A percentile compares a stretch with the other conserved stretches of the same genome.
phyloP scores from a whole-genome alignment of 2,888 invertebrate genomes.

The Nemotelus nigrinus region DNA sequence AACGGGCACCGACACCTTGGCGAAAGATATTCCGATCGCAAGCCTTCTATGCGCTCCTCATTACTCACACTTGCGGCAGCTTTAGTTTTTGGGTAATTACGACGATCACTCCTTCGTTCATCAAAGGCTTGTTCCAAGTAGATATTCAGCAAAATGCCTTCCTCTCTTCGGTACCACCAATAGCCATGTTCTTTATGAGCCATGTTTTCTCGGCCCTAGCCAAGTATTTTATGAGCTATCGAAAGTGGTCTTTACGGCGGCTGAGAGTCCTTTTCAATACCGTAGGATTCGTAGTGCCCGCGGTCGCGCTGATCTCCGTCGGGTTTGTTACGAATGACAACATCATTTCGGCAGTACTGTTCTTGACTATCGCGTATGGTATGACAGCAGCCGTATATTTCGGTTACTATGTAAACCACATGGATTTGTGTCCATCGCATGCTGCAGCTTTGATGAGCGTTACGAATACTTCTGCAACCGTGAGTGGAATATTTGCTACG shows the following conservation, averaged over 20 bases:
- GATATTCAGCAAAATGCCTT: slow-evolving; percentile 69
- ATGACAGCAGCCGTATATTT: slow-evolving; percentile 71
- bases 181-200: slow-evolving; percentile 68
- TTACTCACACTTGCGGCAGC: slow-evolving; percentile 74
- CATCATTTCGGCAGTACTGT: slow-evolving; percentile 65
- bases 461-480: slow-evolving; percentile 72
- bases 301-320: slow-evolving; percentile 67
- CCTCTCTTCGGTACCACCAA: slow-evolving; percentile 69
- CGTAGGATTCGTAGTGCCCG: slow-evolving; percentile 67
- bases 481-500: slow-evolving; percentile 73
- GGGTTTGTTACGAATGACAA: slow-evolving; percentile 66
- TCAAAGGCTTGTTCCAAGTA: slow-evolving; percentile 70
- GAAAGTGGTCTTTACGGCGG: slow-evolving; percentile 60
- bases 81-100: slow-evolving; percentile 80
- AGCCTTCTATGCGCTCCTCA: slow-evolving; percentile 70
- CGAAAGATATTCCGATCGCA: slow-evolving; percentile 70
- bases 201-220: slow-evolving; percentile 66
- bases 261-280: slow-evolving; percentile 63
- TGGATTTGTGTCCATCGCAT: slow-evolving; percentile 76
- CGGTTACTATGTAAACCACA: slow-evolving; percentile 74
- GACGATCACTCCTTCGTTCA: slow-evolving; percentile 76
- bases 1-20: slow-evolving; percentile 69
- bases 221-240: slow-evolving; percentile 65
- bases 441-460: slow-evolving; percentile 78
- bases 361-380: slow-evolving; percentile 71